Evolutionary conservation across 53 echinoderm and acorn worm species (phyloP).

Genomic region (Apostichopus leukothele): DNA sequence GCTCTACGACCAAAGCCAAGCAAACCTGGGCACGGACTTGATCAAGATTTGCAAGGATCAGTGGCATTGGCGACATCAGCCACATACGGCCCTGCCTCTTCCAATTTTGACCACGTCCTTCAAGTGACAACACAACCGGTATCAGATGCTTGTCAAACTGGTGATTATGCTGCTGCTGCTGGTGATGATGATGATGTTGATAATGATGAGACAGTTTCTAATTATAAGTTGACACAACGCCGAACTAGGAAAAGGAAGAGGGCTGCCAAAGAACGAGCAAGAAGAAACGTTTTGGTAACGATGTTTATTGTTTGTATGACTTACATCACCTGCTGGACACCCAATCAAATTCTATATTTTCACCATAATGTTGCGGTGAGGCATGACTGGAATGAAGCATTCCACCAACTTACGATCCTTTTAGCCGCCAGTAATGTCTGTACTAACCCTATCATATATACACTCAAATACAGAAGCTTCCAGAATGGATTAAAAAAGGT

Average conservation of each 20-base stretch:
- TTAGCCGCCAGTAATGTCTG: constrained; percentile 15
- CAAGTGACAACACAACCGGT: not conserved
- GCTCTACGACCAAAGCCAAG: not conserved
- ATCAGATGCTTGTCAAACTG: too few species aligned
- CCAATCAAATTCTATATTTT: constrained; percentile 11
- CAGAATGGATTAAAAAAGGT: constrained; percentile 21
- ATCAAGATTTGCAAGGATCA: too few species aligned
- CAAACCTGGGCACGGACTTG: not conserved
- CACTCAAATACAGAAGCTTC: constrained; percentile 30
- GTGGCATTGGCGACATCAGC: not conserved
- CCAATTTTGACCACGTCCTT: not conserved
- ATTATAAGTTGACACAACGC: too few species aligned
- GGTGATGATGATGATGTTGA: too few species aligned
- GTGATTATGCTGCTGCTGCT: too few species aligned
- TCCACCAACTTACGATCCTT: constrained; percentile 29
- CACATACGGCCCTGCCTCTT: not conserved
- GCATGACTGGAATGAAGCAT: constrained; percentile 33
- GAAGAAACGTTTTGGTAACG: not conserved
- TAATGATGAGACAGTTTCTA: too few species aligned
- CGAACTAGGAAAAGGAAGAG: too few species aligned
- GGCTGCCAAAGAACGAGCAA: not conserved
- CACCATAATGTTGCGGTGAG: constrained; percentile 7
- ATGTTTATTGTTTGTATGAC: constrained; percentile 29
- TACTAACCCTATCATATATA: constrained; percentile 26
- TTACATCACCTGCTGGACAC: constrained; percentile 26